Evolutionary conservation across 2,888 invertebrate genomes (phyloP), one percentile per base, ranked within the genome.

Genomic region (Branchinecta sandiegonensis): DNA sequence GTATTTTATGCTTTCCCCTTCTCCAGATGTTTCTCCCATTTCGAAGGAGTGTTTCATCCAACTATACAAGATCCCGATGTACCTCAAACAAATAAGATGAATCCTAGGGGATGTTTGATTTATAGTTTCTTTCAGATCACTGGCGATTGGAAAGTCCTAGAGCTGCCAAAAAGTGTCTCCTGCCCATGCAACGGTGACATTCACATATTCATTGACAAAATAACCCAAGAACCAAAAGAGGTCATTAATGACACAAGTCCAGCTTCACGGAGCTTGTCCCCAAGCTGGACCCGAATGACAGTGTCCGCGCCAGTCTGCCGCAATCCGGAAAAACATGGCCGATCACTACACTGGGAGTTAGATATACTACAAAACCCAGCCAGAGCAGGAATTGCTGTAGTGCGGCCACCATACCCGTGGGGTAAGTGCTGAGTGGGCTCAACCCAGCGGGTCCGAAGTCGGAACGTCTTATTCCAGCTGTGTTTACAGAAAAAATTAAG

Each of bases 251-350:
- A 37, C 37, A 37, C 37, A 37, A 37, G 37, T 37, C 37, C 37
- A 37, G 1, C 56, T n/a, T 14, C 14, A 14, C n/a, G 14, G n/a
- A 56, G 56, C 56, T 56, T 56, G 14, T 14, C n/a, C n/a, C 56
- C 56, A n/a, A 56, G 56, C 56, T 56, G 56, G 56, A 56, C 56
- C 7, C n/a, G 14, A 56, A 56, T 56, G 56, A 56, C 56, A 56
- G 56, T 56, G 56, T 56, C 56, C 14, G 56, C 56, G 14, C 56
- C 56, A 56, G 56, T 56, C n/a, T 56, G 56, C 8, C n/a, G 56
- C 1, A 14, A 56, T 14, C 56, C n/a, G n/a, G 14, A 56, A 14
- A 56, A 56, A 8, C 56, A 56, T 14, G 56, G 56, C n/a, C 7
- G 56, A 14, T 56, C n/a, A 14, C 56, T 56, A 56, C 56, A 56